A percentile compares a stretch with the other conserved stretches of the same genome.
Evolutionary conservation across 2,888 invertebrate species (phyloP).

Genomic region (Chrysomela aeneicollis): DNA sequence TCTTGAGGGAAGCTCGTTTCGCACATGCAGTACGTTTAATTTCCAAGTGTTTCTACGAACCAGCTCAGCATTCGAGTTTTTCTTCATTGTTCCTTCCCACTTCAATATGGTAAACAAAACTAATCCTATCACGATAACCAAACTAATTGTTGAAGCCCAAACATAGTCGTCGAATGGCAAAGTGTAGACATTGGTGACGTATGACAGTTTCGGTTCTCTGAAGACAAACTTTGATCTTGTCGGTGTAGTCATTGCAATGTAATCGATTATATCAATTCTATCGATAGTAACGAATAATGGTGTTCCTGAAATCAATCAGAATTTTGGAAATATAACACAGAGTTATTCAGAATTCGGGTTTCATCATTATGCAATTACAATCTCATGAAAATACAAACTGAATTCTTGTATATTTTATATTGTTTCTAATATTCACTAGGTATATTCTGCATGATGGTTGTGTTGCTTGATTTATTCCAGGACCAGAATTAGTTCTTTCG

Average conservation of each 20-base stretch:
- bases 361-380: no score
- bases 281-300: constrained; percentile 71
- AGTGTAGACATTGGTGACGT: constrained; percentile 74
- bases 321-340: not conserved
- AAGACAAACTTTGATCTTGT: constrained; percentile 76
- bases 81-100: constrained; percentile 57
- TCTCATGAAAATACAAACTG: no score
- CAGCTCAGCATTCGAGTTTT: constrained; percentile 5
- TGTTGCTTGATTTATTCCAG: no score
- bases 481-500: no score
- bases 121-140: constrained; percentile 63
- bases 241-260: constrained; percentile 72
- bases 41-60: no score
- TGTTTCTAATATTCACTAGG: no score
- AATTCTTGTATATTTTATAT: no score
- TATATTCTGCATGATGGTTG: no score
- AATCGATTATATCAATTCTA: constrained; percentile 70
- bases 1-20: no score
- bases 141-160: constrained; percentile 67
- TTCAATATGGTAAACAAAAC: constrained; percentile 57
- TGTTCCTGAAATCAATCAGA: constrained; percentile 61
- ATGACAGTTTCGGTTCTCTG: constrained; percentile 74
- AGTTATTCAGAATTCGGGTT: no score
- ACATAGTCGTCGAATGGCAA: constrained; percentile 72
- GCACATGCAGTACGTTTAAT: no score